Base-by-base conservation (phyloP, 2,888 invertebrate species). In the Perizoma flavofasciatum region DNA sequence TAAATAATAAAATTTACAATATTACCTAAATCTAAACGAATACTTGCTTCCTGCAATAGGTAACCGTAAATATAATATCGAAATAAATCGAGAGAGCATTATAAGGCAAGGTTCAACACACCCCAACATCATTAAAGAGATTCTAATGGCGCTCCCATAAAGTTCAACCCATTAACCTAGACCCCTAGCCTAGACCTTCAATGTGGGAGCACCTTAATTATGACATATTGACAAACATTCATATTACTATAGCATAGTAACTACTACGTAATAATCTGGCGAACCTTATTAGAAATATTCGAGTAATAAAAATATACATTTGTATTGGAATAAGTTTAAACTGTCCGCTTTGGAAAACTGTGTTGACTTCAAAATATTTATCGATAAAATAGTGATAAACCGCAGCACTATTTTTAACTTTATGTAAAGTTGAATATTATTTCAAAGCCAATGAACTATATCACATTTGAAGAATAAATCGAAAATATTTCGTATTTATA, bases 41-140 rank as follows among this genome's bases (percentile, higher is more conserved):
- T 92, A 91, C 91, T 91, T 88, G 88, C 85, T 81, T 91, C 88
- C 87, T 86, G 85, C 88, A 83, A 83, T 83, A 87, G 92, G 92
- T 92, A 92, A 92, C 92, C 89, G 90, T 89, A 83, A 82, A 82
- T 84, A 86, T 87, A 89, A 87, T 88, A 86, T 89, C 87, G 88
- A 82, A 78, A 80, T 78, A 79, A 86, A 63, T 81, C 73, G 79
- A 91, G 92, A 92, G 92, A 92, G 92, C 92, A 88, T 89, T 89
- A 79, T 83, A 86, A 90, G 89, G 91, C 89, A 89, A 89, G 86
- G 85, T 81, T 79, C 72, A 75, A 70, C 66, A 61, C 74, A 80
- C 79, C 73, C 75, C 70, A 72, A 74, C 72, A 76, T 77, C 69
- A 75, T 74, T 73, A 70, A 65, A 70, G 81, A 81, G 76, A 79